Evolutionary conservation across 2,888 invertebrate genomes (phyloP).

Genomic region (Nowickia ferox): DNA sequence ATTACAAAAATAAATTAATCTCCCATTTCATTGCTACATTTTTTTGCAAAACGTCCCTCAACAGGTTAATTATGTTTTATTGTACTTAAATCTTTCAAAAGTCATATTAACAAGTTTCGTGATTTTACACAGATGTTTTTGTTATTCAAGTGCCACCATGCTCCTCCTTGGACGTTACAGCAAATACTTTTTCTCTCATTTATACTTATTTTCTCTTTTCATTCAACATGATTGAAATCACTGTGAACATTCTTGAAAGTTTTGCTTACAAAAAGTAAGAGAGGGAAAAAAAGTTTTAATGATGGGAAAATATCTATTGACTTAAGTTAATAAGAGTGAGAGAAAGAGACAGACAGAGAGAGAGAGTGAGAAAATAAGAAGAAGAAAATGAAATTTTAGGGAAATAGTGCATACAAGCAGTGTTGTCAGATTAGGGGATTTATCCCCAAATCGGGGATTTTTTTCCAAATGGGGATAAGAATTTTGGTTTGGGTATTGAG

Average conservation of each 20-base stretch:
- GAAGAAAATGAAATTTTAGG: not conserved
- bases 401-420: not conserved
- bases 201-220: not conserved
- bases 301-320: conserved; percentile 40
- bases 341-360: no score
- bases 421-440: no score
- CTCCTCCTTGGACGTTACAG: not conserved
- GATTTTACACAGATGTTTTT: conserved; percentile 32
- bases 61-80: not conserved
- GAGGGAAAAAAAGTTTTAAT: conserved; percentile 50
- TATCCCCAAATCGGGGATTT: no score
- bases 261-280: conserved; percentile 18
- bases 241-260: conserved; percentile 29
- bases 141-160: not conserved
- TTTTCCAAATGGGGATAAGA: no score
- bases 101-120: conserved; percentile 31
- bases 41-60: not conserved
- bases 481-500: no score
- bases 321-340: not conserved
- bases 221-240: conserved; percentile 34
- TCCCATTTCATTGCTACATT: no score
- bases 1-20: no score
- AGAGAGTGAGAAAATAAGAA: no score
- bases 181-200: not conserved
- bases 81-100: conserved; percentile 24